Conservation (phyloP, 2,797 vertebrate genomes). For the Neopelma chrysocephalum region DNA sequence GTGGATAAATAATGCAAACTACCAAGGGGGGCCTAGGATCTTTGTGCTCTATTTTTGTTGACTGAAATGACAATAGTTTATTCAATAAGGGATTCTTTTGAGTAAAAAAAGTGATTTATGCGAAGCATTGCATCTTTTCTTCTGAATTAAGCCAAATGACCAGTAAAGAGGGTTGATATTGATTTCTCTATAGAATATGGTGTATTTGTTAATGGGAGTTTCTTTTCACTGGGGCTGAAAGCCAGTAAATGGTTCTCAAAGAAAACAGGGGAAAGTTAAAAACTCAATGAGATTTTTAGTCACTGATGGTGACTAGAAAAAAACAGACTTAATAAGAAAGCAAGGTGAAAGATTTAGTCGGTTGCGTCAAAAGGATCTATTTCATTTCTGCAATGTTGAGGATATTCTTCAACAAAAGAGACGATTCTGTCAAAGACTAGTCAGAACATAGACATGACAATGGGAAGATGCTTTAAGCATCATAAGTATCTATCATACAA, state of each 20-base stretch:
- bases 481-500: background rate
- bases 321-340: background rate
- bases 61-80: conserved; percentile 19
- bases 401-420: background rate
- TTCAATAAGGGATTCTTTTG: conserved; percentile 11
- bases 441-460: background rate
- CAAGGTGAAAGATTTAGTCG: background rate
- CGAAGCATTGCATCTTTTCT: conserved; percentile 27
- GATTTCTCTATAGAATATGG: conserved; percentile 26
- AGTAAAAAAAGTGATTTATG: conserved; percentile 14
- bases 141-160: conserved; percentile 39
- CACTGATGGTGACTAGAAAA: background rate
- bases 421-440: background rate
- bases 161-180: conserved; percentile 17
- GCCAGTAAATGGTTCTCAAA: conserved; percentile 18
- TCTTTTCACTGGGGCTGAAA: background rate
- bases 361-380: conserved; percentile 6
- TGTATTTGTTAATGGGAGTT: conserved; percentile 4
- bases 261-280: background rate
- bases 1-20: conserved; percentile 43
- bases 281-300: conserved; percentile 15
- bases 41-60: conserved; percentile 10
- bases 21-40: background rate
- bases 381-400: background rate
- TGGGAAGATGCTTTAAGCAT: background rate